Evolutionary conservation across 2,797 vertebrate species (phyloP).

Genomic region (Micromesistius poutassou): DNA sequence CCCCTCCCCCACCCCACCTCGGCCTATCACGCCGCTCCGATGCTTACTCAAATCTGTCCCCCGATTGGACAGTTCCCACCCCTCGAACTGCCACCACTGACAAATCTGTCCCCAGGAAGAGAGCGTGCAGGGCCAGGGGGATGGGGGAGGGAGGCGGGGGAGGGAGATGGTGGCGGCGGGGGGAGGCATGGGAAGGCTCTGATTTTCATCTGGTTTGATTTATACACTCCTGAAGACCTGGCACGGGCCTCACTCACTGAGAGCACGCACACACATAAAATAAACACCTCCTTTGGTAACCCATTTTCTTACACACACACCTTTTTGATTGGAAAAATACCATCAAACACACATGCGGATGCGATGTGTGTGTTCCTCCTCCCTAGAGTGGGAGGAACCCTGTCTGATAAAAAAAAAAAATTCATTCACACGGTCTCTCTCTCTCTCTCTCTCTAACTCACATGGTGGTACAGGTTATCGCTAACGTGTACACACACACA

Average conservation of each 20-base stretch:
- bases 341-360: no score
- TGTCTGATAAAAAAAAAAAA: no score
- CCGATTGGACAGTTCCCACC: conserved; percentile 58
- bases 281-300: conserved; percentile 15
- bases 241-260: conserved; percentile 2
- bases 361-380: no score
- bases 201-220: conserved; percentile 67
- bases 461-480: conserved; percentile 16
- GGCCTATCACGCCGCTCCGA: conserved; percentile 70
- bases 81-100: conserved; percentile 34
- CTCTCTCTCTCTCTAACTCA: neutral
- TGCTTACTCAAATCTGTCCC: conserved; percentile 76
- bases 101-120: conserved; percentile 63
- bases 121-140: neutral
- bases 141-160: conserved; percentile 23
- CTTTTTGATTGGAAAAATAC: no score
- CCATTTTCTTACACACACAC: neutral
- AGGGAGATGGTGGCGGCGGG: neutral
- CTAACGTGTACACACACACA: conserved; percentile 30
- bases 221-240: conserved; percentile 57
- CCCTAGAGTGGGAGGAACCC: no score
- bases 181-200: conserved; percentile 36
- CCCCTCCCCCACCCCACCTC: conserved; percentile 62
- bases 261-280: neutral
- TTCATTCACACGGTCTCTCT: neutral